A percentile compares a stretch with the other conserved stretches of the same genome.
phyloP scores from a whole-genome alignment of 2,797 vertebrate genomes.

The Rachycentron canadum region DNA sequence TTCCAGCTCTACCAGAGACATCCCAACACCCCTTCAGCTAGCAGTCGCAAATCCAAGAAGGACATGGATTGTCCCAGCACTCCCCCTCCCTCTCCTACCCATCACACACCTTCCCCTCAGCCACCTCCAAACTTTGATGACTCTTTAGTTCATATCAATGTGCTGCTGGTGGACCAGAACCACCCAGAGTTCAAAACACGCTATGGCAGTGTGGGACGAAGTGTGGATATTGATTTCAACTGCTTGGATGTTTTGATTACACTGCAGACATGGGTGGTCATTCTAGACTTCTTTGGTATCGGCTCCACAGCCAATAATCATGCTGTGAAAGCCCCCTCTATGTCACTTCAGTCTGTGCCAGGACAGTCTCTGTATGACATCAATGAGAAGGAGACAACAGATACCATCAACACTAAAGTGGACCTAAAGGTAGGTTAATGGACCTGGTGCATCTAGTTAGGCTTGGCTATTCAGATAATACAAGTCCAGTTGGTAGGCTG shows the following conservation, averaged over 20 bases:
- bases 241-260: slow-evolving; percentile 97
- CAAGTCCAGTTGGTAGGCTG: not conserved
- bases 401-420: slow-evolving; percentile 90
- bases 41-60: slow-evolving; percentile 85
- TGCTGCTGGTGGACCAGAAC: slow-evolving; percentile 94
- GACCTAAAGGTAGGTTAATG: slow-evolving; percentile 91
- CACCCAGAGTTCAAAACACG: slow-evolving; percentile 93
- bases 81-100: slow-evolving; percentile 94
- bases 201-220: slow-evolving; percentile 90
- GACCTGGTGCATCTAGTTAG: not conserved
- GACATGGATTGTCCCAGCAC: slow-evolving; percentile 91
- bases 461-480: not conserved
- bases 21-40: slow-evolving; percentile 81
- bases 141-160: slow-evolving; percentile 95
- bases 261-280: slow-evolving; percentile 98
- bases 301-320: slow-evolving; percentile 98
- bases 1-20: slow-evolving; percentile 98
- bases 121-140: slow-evolving; percentile 91
- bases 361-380: slow-evolving; percentile 75
- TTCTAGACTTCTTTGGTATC: slow-evolving; percentile 98
- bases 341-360: slow-evolving; percentile 75
- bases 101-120: slow-evolving; percentile 73
- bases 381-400: slow-evolving; percentile 68
- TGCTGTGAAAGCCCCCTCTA: slow-evolving; percentile 84
- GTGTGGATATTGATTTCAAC: slow-evolving; percentile 96